Evolutionary conservation across 2,113 vertebrate species (phyloP).

Genomic region (Alosa alosa): DNA sequence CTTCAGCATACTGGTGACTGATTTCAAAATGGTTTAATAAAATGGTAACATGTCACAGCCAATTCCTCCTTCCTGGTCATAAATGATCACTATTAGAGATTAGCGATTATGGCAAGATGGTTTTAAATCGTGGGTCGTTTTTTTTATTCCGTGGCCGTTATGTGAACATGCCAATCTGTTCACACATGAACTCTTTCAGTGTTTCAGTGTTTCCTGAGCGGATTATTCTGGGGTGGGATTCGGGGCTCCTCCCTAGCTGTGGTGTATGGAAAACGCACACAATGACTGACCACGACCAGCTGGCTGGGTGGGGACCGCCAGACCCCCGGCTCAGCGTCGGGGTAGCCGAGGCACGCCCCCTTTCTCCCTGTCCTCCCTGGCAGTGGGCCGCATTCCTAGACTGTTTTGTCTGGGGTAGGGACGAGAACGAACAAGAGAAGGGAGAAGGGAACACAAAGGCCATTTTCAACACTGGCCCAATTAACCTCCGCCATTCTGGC

Average conservation of each 20-base stretch:
- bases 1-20: background rate
- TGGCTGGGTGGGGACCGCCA: background rate
- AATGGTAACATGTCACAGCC: background rate
- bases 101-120: background rate
- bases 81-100: background rate
- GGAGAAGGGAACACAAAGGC: slow-evolving; percentile 34
- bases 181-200: too few species aligned
- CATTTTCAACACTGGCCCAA: slow-evolving; percentile 31
- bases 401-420: slow-evolving; percentile 41
- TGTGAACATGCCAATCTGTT: too few species aligned
- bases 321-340: background rate
- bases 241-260: too few species aligned
- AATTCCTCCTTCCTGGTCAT: background rate
- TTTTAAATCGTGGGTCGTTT: background rate
- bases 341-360: background rate
- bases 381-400: slow-evolving; percentile 38
- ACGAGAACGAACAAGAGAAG: background rate
- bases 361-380: background rate
- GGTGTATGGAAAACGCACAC: background rate
- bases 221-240: too few species aligned
- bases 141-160: too few species aligned
- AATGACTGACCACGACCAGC: background rate
- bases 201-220: too few species aligned
- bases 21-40: background rate
- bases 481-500: slow-evolving; percentile 46